These are phyloP conservation scores for Trinectes maculatus DNA, from an alignment of 2,113 vertebrate genomes.

Conservation along the genomic window DNA sequence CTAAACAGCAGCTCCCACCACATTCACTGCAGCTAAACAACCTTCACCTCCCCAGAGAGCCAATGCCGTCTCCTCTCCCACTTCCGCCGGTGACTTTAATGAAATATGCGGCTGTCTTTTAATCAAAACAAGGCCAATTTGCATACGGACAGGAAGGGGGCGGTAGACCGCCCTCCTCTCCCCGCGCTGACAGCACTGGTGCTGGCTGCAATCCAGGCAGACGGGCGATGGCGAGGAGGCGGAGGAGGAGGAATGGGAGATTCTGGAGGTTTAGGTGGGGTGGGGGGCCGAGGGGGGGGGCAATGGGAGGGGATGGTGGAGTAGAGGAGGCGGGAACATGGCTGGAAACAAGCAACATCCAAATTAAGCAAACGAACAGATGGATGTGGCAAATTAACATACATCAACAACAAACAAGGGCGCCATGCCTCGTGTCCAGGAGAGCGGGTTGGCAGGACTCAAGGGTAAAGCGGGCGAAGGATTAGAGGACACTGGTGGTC, in stretches of 20 bases:
- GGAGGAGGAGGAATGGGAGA: constrained; percentile 29
- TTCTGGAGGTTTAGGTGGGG: constrained; percentile 34
- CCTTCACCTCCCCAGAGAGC: constrained; percentile 66
- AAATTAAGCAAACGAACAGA: constrained; percentile 72
- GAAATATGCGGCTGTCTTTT: constrained; percentile 76
- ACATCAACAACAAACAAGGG: constrained; percentile 62
- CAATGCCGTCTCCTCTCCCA: constrained; percentile 42
- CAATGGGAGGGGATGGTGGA: constrained; percentile 12
- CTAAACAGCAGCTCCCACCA: constrained; percentile 64
- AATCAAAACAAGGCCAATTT: constrained; percentile 81
- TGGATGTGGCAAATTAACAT: constrained; percentile 69
- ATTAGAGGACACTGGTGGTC: constrained; percentile 33
- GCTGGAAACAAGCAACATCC: constrained; percentile 58
- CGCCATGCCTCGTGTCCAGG: constrained; percentile 24
- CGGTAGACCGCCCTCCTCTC: constrained; percentile 22
- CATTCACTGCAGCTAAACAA: constrained; percentile 68
- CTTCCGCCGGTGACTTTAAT: constrained; percentile 67
- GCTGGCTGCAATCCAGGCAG: constrained; percentile 63
- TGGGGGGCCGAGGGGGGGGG: too few relatives aligned
- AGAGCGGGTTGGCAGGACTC: constrained; percentile 43
- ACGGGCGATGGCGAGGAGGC: constrained; percentile 21
- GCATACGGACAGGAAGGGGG: constrained; percentile 45
- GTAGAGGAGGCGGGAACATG: constrained; percentile 46
- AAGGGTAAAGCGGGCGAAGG: constrained; percentile 57
- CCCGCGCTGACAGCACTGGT: constrained; percentile 30